Conservation (phyloP, 2,888 invertebrate genomes). For the Terebella lapidaria region DNA sequence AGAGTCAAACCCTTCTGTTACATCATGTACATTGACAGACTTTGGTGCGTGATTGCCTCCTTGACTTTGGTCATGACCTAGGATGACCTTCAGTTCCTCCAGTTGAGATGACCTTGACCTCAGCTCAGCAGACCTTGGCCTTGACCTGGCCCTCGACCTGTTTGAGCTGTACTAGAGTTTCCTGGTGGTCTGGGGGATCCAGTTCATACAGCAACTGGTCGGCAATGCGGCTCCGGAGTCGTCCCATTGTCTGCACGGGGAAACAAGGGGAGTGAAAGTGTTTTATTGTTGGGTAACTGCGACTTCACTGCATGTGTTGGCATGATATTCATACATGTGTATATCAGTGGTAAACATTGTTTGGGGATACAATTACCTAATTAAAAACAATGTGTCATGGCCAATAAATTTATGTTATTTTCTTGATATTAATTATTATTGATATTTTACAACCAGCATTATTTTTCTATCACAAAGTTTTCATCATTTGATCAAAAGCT, state of each 20-base stretch:
- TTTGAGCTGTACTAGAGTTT: conserved; percentile 7
- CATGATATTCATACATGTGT: neutral
- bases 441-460: no score
- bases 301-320: neutral
- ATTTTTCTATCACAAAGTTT: no score
- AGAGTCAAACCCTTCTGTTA: no score
- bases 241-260: conserved; percentile 40
- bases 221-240: conserved; percentile 43
- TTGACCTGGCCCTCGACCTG: conserved; percentile 1
- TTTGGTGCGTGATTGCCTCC: no score
- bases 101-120: no score
- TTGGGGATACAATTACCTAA: neutral
- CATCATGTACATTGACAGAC: no score
- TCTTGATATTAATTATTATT: no score
- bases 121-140: neutral
- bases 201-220: conserved; percentile 48
- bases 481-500: no score
- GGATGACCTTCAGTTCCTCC: no score
- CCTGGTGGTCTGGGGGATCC: conserved; percentile 35
- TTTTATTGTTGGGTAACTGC: neutral
- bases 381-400: no score
- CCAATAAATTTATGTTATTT: no score
- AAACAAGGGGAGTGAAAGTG: neutral
- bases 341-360: neutral
- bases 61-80: no score